Base-by-base conservation (phyloP, 2,113 vertebrate genomes). In the Spea bombifrons region DNA sequence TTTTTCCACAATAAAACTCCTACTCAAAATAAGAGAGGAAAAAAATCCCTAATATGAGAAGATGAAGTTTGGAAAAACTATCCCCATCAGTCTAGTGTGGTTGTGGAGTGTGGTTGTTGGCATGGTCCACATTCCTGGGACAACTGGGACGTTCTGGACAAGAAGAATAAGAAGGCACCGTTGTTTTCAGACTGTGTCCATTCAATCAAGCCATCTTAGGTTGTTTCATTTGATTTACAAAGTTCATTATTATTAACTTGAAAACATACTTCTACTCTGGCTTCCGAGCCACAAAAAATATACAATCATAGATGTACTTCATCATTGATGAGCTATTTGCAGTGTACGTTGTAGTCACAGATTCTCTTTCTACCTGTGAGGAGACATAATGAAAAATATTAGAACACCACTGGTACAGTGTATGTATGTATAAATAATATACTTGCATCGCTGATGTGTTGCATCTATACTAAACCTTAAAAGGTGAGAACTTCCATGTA, bases 291-390 rank as follows among this genome's bases (percentile, higher is more conserved):
- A 98, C 96, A 86, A 99, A 99, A 89, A 96, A 94, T 73, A 97
- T 93, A 2, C 96, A 98, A 89, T 99, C 97, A 43, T 99, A 99
- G 84, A 96, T 88, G 82, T 98, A 98, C 86, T 94, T 95, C 86
- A 99, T 89, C 97, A 99, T 99, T 53, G 97, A 99, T 81, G 94
- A 92, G 45, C 95, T 93, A 70, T 99, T 99, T 89, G 97, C 97
- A 82, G 97, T 99, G 87, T 99, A 99, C 17, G 95, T 98, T 80
- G 95, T 96, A 79, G 93, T 88, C 45, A 99, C 91, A 4, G 95
- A 98, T 85, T 96, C 93, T 71, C 92, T 94, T 86, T 99, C 96
- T 85, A 95, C 89, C 97, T 99, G 88, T 8, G 86, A 85, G 81
- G 7, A 71, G 16, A 68, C 30, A 30, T 30, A 30, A 65, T 3